phyloP scores from a whole-genome alignment of 2,888 invertebrate species.

The Fragum whitleyi region DNA sequence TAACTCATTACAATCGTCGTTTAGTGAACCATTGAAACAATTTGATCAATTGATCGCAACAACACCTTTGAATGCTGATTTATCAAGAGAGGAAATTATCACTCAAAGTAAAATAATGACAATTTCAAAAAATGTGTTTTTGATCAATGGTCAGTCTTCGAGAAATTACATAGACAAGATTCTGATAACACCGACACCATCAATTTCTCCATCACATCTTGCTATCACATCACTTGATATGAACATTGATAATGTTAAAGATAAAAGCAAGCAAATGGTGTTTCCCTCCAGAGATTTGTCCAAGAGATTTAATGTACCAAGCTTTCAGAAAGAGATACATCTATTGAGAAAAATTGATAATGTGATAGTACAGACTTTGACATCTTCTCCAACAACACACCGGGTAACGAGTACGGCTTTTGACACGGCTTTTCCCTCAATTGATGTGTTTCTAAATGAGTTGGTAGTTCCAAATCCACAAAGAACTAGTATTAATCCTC shows the following conservation, averaged over 20 bases:
- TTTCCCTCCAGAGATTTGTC: background rate
- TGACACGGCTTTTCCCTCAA: background rate
- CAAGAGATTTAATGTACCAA: background rate
- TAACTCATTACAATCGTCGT: background rate
- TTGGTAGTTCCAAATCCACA: conserved; percentile 11
- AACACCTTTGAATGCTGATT: background rate
- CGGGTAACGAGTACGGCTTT: background rate
- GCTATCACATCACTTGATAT: background rate
- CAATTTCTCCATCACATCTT: background rate
- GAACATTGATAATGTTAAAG: background rate
- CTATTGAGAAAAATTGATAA: background rate
- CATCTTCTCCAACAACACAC: background rate
- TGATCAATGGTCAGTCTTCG: conserved; percentile 11
- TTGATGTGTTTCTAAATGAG: conserved; percentile 35
- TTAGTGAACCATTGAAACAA: background rate
- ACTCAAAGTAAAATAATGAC: background rate
- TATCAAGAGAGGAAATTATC: background rate
- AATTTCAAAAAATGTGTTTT: background rate
- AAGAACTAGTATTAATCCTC: background rate
- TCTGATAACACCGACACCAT: background rate
- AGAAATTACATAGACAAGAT: background rate
- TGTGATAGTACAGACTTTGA: background rate
- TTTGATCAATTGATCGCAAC: background rate
- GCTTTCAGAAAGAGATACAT: background rate
- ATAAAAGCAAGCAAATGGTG: background rate